Evolutionary conservation across 1,140 invertebrate species (phyloP), one percentile per base, ranked within the genome.

Genomic region (Sycophaga agraensis): DNA sequence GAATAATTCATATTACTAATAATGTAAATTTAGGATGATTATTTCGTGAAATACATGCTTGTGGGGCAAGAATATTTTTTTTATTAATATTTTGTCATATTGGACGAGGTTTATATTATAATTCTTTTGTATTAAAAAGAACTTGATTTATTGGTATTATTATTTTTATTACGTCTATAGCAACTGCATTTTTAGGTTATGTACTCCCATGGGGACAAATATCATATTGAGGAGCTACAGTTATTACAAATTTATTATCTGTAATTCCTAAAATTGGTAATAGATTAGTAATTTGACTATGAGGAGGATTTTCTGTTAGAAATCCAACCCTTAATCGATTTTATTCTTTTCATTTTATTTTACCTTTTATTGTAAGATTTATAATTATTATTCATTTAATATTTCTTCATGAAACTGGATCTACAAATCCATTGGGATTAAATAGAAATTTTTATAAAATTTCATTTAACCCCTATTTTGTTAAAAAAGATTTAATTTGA

Each of bases 261-360:
- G 85, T 86, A 9, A 84, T 89, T 45, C 87, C 87, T 3, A 87
- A 84, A 70, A 70, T 88, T 75, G 86, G 86, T 45, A 70, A 71
- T 70, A 66, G 59, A 69, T 88, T 83, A 71, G 84, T 88, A 19
- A 73, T 84, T 80, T 89, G 85, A 84, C 68, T 89, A 63, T 89
- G 87, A 59, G 71, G 83, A 35, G 86, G 87, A 69, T 89, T 88
- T 80, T 82, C 85, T 14, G 83, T 89, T 55, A 82, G 85, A 78
- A 87, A 88, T 66, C 79, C 85, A 0, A 89, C 86, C 3, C 72
- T 89, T 79, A 88, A 82, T 56, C 86, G 87, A 80, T 89, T 89
- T 79, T 88, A 86, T 74, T 81, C 85, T n/a, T 82, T 89, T 59
- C 86, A 89, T 78, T 89, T 88, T 79, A 68, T 90, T 63, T 63